Evolutionary conservation across 2,797 vertebrate species (phyloP), one percentile per base, ranked within the genome.

Genomic region (Epinephelus malabaricus): DNA sequence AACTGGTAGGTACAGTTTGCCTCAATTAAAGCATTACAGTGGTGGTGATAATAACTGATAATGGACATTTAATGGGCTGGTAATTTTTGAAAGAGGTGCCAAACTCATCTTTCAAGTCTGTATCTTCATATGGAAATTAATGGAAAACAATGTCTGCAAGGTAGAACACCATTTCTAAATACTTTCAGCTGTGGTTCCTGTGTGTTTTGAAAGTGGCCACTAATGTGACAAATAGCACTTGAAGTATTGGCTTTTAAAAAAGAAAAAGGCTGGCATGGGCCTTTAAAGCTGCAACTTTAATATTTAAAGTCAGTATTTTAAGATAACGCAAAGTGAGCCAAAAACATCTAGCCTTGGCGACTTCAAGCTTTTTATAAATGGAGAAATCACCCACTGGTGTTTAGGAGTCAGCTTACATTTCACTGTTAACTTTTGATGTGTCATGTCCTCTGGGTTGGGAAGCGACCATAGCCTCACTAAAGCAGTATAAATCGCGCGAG

Each of bases 401-500:
- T 79, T 59, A 40, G 34, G 59, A 73, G 62, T 45, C 64, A 34
- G 70, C 81, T 86, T 79, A 51, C 12, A 11, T 82, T 86, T 84
- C 83, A 77, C 66, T 27, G 21, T 67, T 21, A 56, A 38, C 27
- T 64, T 77, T 81, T 82, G 47, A 78, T 63, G 50, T 53, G 46
- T 77, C 64, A 60, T 5, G 21, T 76, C 70, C 13, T 72, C 18
- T 14, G 80, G 78, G 23, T 56, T 69, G 64, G 59, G 58, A 76
- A 68, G 68, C 23, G 9, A 75, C 72, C 47, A 19, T 11, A 43
- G 69, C 47, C 71, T 61, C 72, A 9, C 30, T 51, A 50, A 71
- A 85, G 13, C 53, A 43, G 12, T 68, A 82, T 76, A 71, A 84
- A 85, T 84, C 68, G 73, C 6, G 18, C 49, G 13, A 64, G 55